These are phyloP conservation scores for Acleris cristana DNA, from an alignment of 2,888 invertebrate genomes.

Conservation along the genomic window DNA sequence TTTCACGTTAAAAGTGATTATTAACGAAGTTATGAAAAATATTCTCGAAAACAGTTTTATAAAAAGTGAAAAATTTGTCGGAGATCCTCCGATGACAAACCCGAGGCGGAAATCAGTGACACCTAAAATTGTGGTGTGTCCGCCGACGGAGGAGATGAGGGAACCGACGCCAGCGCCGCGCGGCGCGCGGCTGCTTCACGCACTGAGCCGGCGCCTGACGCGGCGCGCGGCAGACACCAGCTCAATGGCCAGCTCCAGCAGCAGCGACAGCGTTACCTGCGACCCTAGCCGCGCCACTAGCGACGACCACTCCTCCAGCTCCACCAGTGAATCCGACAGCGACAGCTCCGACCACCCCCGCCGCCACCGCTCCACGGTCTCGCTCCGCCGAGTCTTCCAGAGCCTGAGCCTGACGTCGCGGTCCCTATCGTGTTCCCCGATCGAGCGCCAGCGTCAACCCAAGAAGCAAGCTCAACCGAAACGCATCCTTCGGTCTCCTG, in stretches of 20 bases:
- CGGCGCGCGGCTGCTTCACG: constrained; percentile 86
- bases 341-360: constrained; percentile 82
- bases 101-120: constrained; percentile 64
- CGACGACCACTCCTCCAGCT: constrained; percentile 78
- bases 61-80: constrained; percentile 65
- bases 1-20: constrained; percentile 50
- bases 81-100: constrained; percentile 62
- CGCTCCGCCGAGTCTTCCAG: constrained; percentile 89
- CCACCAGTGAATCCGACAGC: constrained; percentile 86
- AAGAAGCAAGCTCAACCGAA: constrained; percentile 87
- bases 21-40: constrained; percentile 70
- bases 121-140: constrained; percentile 78
- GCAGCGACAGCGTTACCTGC: constrained; percentile 74
- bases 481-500: constrained; percentile 90
- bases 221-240: constrained; percentile 75
- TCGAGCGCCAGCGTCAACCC: constrained; percentile 68
- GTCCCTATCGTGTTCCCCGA: constrained; percentile 86
- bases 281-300: constrained; percentile 60
- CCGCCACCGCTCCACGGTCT: constrained; percentile 84
- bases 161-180: constrained; percentile 83
- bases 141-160: constrained; percentile 79
- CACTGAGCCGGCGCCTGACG: constrained; percentile 86
- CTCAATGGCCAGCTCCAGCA: constrained; percentile 74
- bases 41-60: constrained; percentile 65
- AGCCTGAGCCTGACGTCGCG: constrained; percentile 86